These are phyloP conservation scores for Amphiprion percula DNA, from an alignment of 2,113 vertebrate species.

Conservation along the genomic window DNA sequence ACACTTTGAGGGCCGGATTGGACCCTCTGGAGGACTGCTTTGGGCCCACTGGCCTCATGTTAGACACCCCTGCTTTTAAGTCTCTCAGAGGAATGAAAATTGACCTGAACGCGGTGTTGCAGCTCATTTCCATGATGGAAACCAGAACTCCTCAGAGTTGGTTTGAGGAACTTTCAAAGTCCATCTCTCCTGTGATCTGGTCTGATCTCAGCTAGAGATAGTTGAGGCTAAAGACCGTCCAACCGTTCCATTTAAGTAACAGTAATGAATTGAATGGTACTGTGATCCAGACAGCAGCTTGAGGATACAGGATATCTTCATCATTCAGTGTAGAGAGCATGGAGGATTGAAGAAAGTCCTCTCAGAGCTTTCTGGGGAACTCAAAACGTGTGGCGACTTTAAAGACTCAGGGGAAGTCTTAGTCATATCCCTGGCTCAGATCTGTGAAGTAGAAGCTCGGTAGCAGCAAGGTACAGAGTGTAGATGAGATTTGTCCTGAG, in stretches of 20 bases:
- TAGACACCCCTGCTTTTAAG: no score
- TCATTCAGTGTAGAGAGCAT: background rate
- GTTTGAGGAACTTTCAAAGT: background rate
- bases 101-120: no score
- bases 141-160: background rate
- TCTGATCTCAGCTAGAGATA: background rate
- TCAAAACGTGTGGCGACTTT: constrained; percentile 2
- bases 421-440: background rate
- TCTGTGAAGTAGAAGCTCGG: no score
- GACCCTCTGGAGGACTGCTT: no score
- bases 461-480: background rate
- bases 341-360: background rate
- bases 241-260: background rate
- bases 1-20: no score
- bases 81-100: no score
- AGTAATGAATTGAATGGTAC: background rate
- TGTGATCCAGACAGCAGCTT: background rate
- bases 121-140: background rate
- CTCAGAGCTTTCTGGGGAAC: background rate
- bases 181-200: background rate
- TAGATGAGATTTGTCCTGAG: background rate
- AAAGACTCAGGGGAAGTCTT: background rate
- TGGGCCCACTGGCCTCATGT: no score
- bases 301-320: background rate
- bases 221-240: no score